Evolutionary conservation across 2,113 vertebrate genomes (phyloP).

Genomic region (Lampris megalopsis): DNA sequence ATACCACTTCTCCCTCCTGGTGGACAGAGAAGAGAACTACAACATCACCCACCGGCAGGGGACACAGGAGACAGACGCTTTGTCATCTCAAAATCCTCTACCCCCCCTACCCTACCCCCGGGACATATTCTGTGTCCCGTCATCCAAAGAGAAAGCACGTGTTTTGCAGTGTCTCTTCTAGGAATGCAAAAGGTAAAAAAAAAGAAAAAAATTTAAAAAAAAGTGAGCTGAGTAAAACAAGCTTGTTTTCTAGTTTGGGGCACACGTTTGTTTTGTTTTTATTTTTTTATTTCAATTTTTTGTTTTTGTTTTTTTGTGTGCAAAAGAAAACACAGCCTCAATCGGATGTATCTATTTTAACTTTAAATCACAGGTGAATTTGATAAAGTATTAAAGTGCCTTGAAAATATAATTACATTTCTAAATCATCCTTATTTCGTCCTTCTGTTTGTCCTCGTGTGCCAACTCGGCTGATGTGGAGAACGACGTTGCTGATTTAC

Average conservation of each 20-base stretch:
- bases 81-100: not conserved
- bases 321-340: too few relatives aligned
- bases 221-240: not conserved
- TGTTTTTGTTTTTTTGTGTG: too few relatives aligned
- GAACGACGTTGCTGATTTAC: not conserved
- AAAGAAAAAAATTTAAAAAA: too few relatives aligned
- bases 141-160: not conserved
- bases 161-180: not conserved
- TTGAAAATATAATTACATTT: not conserved
- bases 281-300: too few relatives aligned
- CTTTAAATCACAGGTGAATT: not conserved
- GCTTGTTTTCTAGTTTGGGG: not conserved
- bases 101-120: not conserved
- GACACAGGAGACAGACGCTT: not conserved
- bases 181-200: not conserved
- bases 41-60: not conserved
- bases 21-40: conserved; percentile 53
- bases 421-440: not conserved
- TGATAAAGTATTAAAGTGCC: not conserved
- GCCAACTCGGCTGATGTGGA: not conserved
- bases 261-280: not conserved
- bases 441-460: not conserved
- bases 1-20: conserved; percentile 62
- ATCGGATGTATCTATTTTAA: not conserved
- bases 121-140: not conserved